Conservation (phyloP, 2,797 vertebrate genomes). For the Mormyrus hasselquistii region DNA sequence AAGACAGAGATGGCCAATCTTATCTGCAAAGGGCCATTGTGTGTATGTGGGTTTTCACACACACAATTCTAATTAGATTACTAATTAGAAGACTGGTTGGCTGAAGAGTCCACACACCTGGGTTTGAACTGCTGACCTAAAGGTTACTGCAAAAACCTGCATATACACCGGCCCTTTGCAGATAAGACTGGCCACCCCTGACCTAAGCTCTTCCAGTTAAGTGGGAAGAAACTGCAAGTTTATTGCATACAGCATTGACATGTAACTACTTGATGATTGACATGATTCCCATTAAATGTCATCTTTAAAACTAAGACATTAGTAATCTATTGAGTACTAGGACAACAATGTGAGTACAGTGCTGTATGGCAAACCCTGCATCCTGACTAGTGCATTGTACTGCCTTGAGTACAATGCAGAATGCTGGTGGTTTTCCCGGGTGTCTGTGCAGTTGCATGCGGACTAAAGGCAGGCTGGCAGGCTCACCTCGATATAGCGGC, state of each 20-base stretch:
- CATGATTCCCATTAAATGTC: neutral
- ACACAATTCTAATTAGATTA: neutral
- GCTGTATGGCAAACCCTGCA: too few species aligned
- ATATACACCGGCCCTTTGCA: neutral
- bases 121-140: neutral
- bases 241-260: neutral
- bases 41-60: neutral
- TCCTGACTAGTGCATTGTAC: too few species aligned
- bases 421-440: neutral
- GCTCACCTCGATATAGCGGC: conserved; percentile 88
- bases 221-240: neutral
- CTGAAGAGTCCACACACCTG: neutral
- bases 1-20: neutral
- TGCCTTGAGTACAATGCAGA: neutral
- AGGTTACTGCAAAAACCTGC: neutral
- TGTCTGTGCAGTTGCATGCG: neutral
- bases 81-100: neutral
- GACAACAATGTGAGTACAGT: too few species aligned
- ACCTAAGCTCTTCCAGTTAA: neutral
- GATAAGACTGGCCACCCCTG: neutral
- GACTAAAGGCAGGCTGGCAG: neutral
- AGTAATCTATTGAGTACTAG: neutral
- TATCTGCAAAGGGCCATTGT: neutral
- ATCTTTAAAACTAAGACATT: neutral
- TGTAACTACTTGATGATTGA: neutral